Conservation (phyloP, 2,113 vertebrate species). For the Alethe castanea region DNA sequence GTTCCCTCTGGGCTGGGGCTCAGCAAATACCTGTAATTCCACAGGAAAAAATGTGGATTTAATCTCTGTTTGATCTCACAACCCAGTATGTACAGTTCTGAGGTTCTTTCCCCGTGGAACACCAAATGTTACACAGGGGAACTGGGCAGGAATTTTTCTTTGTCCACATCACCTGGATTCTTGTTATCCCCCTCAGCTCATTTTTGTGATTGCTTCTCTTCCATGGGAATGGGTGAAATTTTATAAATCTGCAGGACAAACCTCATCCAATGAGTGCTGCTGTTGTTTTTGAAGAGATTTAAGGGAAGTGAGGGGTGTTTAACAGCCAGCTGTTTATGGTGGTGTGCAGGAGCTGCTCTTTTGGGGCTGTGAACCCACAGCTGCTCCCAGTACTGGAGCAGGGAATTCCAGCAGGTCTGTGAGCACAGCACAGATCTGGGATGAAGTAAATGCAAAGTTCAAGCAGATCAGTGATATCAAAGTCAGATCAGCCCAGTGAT, state of each 20-base stretch:
- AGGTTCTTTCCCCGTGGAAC: neutral
- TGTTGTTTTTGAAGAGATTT: neutral
- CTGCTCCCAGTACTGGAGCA: neutral
- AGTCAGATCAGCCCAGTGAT: neutral
- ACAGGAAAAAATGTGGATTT: neutral
- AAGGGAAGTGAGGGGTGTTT: neutral
- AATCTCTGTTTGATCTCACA: neutral
- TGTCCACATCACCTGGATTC: neutral
- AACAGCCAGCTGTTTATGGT: neutral
- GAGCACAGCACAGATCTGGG: neutral
- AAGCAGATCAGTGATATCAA: neutral
- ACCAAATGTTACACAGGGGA: accelerated
- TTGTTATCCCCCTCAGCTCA: neutral
- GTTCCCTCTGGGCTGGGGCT: neutral
- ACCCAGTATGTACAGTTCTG: neutral
- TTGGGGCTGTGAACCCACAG: neutral
- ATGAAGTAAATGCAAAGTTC: neutral
- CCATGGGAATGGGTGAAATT: neutral
- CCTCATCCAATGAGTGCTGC: neutral
- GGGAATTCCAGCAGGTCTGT: neutral
- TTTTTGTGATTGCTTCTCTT: neutral
- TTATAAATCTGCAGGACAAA: neutral
- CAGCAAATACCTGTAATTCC: neutral
- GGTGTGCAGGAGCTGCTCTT: neutral
- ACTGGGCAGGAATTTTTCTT: neutral